Percentiles rank a stretch among this genome's conserved stretches.
Conservation (phyloP, 2,797 vertebrate species). For the Odontamblyopus lacepedii region DNA sequence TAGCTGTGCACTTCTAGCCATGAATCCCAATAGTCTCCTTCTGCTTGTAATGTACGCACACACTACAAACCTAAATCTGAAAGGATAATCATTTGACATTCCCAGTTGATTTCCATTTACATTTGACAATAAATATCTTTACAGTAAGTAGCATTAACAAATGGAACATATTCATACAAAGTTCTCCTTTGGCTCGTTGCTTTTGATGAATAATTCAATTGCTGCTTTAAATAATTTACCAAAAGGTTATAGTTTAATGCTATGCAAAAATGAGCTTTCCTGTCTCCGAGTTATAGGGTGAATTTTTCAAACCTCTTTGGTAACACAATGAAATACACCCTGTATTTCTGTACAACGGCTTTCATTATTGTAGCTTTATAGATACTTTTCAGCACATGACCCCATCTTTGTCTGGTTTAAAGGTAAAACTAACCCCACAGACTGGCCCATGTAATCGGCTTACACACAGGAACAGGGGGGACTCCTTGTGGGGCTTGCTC, state of each 20-base stretch:
- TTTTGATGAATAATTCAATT: conserved; percentile 72
- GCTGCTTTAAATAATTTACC: conserved; percentile 72
- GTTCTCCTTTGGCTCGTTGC: conserved; percentile 44
- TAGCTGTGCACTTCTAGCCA: neutral
- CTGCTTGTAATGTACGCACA: neutral
- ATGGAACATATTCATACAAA: conserved; percentile 45
- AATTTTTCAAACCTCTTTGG: conserved; percentile 16
- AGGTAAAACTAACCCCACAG: conserved; percentile 66
- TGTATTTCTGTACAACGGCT: neutral
- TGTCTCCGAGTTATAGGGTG: conserved; percentile 52
- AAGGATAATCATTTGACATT: conserved; percentile 10
- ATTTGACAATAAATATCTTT: conserved; percentile 61
- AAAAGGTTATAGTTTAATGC: conserved; percentile 66
- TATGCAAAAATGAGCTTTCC: conserved; percentile 44
- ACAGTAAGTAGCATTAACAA: conserved; percentile 49
- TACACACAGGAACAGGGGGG: conserved; percentile 38
- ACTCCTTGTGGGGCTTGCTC: neutral
- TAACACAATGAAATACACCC: neutral
- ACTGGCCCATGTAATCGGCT: conserved; percentile 72
- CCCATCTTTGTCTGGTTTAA: conserved; percentile 49
- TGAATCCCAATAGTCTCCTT: neutral
- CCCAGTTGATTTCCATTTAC: conserved; percentile 38
- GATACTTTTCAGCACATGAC: conserved; percentile 13
- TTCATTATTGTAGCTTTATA: neutral
- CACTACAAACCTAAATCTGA: neutral